Conservation (phyloP, 2,888 invertebrate species). For the Ennomos fuscantarius region DNA sequence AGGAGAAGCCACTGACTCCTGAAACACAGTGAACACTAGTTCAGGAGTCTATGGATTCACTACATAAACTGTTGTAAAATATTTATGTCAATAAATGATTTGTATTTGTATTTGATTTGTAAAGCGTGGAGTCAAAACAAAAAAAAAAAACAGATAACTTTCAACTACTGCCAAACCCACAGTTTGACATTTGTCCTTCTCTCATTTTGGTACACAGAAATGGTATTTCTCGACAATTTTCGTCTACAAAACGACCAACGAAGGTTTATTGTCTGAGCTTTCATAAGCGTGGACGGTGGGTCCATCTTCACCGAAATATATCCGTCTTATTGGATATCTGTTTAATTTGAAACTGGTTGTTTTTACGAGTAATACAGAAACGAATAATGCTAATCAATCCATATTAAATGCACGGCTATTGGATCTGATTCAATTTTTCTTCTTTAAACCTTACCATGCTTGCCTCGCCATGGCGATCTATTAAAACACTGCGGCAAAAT, state of each 20-base stretch:
- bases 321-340: background rate
- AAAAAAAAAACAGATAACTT: too few relatives aligned
- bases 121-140: too few relatives aligned
- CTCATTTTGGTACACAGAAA: slow-evolving; percentile 28
- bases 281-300: too few relatives aligned
- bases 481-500: too few relatives aligned
- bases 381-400: background rate
- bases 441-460: background rate
- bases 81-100: too few relatives aligned
- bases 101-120: too few relatives aligned
- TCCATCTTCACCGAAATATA: background rate
- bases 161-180: too few relatives aligned
- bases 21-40: too few relatives aligned
- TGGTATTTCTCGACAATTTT: slow-evolving; percentile 3
- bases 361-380: background rate
- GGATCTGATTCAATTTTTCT: slow-evolving; percentile 6
- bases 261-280: background rate
- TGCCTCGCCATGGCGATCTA: background rate
- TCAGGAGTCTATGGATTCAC: too few relatives aligned
- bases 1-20: too few relatives aligned
- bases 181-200: slow-evolving; percentile 47
- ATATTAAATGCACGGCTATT: slow-evolving; percentile 6
- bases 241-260: background rate
- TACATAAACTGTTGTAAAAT: too few relatives aligned
- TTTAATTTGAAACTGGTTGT: background rate